Evolutionary conservation across 1,140 invertebrate species (phyloP).

Genomic region (Procambarus clarkii): DNA sequence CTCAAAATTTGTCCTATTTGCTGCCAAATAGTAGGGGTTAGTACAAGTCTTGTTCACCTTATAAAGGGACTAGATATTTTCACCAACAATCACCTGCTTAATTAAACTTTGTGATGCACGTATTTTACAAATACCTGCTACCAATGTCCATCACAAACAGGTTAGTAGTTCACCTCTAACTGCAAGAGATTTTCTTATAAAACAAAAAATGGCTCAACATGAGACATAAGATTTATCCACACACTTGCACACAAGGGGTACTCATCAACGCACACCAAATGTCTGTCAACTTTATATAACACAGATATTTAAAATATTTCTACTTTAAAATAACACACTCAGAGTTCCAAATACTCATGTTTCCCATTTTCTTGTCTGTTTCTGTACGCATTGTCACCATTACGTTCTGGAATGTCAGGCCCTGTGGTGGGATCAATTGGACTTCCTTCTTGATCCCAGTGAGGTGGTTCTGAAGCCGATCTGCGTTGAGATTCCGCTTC

Average conservation of each 20-base stretch:
- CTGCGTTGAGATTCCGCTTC: conserved; percentile 52
- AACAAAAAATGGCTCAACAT: conserved; percentile 9
- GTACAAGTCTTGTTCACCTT: neutral
- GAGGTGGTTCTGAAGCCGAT: conserved; percentile 8
- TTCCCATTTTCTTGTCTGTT: neutral
- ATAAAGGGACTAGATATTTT: neutral
- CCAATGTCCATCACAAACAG: neutral
- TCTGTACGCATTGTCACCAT: neutral
- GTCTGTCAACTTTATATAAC: neutral
- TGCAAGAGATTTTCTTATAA: neutral
- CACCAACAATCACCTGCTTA: neutral
- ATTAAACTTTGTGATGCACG: neutral
- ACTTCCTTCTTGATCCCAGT: conserved; percentile 28
- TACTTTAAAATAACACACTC: neutral
- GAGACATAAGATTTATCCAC: neutral
- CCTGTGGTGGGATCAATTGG: conserved; percentile 23
- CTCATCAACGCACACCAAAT: neutral
- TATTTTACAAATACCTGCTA: neutral
- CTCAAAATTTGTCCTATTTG: neutral
- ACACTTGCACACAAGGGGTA: neutral
- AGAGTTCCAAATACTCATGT: conserved; percentile 12
- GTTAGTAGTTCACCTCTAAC: neutral
- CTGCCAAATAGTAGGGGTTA: neutral
- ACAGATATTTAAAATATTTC: neutral
- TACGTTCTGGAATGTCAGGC: conserved; percentile 20